A percentile compares a stretch with the other conserved stretches of the same genome.
phyloP scores from a whole-genome alignment of 1,140 invertebrate genomes.

The Hylaeus anthracinus region DNA sequence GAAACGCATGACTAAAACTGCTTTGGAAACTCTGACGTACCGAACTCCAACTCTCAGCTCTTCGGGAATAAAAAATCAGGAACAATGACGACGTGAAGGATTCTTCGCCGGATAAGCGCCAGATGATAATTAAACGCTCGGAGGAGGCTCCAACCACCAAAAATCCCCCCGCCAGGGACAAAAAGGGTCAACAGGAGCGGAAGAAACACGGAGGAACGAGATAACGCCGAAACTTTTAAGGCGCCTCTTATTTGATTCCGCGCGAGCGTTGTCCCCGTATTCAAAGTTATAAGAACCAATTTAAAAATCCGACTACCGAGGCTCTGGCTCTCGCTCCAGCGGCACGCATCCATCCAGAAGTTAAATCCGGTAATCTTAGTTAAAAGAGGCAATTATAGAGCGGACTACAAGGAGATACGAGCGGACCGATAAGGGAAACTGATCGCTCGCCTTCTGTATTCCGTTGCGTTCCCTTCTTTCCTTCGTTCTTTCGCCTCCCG shows the following conservation, averaged over 20 bases:
- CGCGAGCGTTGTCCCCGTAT: constrained; percentile 55
- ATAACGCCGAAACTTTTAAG: constrained; percentile 68
- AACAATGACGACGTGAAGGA: not conserved
- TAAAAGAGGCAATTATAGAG: constrained; percentile 78
- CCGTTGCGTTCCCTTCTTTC: not conserved
- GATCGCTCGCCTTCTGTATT: constrained; percentile 57
- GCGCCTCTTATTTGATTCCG: constrained; percentile 70
- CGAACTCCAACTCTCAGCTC: too few species aligned
- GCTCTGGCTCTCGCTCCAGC: not conserved
- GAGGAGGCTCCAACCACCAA: not conserved
- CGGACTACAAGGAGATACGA: constrained; percentile 70
- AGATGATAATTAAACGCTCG: constrained; percentile 7
- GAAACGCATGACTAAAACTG: too few species aligned
- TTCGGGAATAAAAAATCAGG: too few species aligned
- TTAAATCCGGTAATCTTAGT: constrained; percentile 77
- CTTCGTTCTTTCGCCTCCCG: constrained; percentile 1
- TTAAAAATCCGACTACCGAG: constrained; percentile 71
- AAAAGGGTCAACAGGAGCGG: constrained; percentile 14
- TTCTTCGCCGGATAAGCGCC: not conserved
- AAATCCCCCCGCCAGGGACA: not conserved
- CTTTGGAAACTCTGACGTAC: too few species aligned
- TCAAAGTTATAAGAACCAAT: constrained; percentile 79
- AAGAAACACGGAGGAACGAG: constrained; percentile 42
- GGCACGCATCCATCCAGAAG: constrained; percentile 56
- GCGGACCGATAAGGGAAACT: constrained; percentile 71